Conservation (phyloP, 2,888 invertebrate species). For the Phalera bucephala region DNA sequence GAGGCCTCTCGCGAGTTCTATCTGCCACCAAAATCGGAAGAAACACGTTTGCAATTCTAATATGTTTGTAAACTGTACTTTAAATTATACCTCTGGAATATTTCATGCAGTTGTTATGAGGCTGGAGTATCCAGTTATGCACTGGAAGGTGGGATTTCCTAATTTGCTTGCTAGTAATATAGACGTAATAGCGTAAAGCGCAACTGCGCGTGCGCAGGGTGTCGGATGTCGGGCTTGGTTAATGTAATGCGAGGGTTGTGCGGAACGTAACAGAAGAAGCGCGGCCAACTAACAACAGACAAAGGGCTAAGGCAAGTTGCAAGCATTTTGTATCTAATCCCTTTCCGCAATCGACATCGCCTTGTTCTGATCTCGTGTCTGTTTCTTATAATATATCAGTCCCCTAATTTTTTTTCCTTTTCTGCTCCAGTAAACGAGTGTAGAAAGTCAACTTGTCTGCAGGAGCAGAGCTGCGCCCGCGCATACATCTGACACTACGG, state of each 20-base stretch:
- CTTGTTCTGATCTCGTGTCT: too few relatives aligned
- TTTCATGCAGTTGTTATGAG: not conserved
- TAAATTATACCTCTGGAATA: not conserved
- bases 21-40: not conserved
- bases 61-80: not conserved
- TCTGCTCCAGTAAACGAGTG: too few relatives aligned
- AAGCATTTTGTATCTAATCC: too few relatives aligned
- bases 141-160: not conserved
- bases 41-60: not conserved
- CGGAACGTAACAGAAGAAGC: not conserved
- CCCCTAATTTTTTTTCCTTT: too few relatives aligned
- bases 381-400: too few relatives aligned
- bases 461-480: not conserved
- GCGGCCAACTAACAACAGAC: not conserved
- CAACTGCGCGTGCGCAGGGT: not conserved
- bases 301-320: too few relatives aligned
- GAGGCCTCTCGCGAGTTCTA: not conserved
- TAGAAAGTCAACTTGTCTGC: too few relatives aligned
- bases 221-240: too few relatives aligned
- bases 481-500: not conserved
- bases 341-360: too few relatives aligned
- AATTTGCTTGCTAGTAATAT: not conserved
- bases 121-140: not conserved
- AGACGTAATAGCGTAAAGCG: not conserved
- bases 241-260: not conserved